Conservation (phyloP, 2,797 vertebrate species). For the Hozukius guyotensis region DNA sequence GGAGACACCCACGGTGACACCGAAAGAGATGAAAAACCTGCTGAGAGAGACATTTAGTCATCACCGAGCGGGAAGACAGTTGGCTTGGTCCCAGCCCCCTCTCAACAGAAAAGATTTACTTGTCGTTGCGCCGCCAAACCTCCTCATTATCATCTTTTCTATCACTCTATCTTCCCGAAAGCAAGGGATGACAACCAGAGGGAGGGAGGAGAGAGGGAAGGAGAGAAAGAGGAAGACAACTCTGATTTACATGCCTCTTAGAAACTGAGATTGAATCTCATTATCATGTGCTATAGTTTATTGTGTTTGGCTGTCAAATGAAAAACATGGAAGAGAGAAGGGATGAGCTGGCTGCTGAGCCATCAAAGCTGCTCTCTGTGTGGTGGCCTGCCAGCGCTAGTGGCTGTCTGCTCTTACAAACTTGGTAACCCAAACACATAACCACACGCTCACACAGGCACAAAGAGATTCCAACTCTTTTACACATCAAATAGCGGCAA, state of each 20-base stretch:
- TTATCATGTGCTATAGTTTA: slow-evolving; percentile 77
- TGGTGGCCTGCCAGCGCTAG: slow-evolving; percentile 35
- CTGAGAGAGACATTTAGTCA: slow-evolving; percentile 66
- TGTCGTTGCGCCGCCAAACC: slow-evolving; percentile 42
- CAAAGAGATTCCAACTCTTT: slow-evolving; percentile 19
- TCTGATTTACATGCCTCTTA: slow-evolving; percentile 71
- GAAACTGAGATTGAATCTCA: slow-evolving; percentile 73
- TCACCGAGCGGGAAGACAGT: slow-evolving; percentile 45
- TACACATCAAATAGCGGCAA: slow-evolving; percentile 31
- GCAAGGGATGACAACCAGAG: slow-evolving; percentile 25
- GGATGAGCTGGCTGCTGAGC: slow-evolving; percentile 67
- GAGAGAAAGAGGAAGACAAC: slow-evolving; percentile 17
- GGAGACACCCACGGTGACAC: slow-evolving; percentile 55
- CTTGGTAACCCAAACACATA: slow-evolving; percentile 65
- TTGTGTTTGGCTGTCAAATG: slow-evolving; percentile 68
- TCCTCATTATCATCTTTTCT: slow-evolving; percentile 68
- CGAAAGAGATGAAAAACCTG: slow-evolving; percentile 40
- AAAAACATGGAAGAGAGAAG: slow-evolving; percentile 55
- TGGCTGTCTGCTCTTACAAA: slow-evolving; percentile 28
- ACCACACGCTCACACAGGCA: slow-evolving; percentile 17
- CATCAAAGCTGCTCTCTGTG: slow-evolving; percentile 56
- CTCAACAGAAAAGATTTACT: slow-evolving; percentile 62
- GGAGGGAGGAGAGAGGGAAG: slow-evolving; percentile 1
- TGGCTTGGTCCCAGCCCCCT: slow-evolving; percentile 56
- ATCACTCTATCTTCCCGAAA: slow-evolving; percentile 49